Conservation (phyloP, 53 echinoderm and acorn worm species). For the Pentamera pediparva region DNA sequence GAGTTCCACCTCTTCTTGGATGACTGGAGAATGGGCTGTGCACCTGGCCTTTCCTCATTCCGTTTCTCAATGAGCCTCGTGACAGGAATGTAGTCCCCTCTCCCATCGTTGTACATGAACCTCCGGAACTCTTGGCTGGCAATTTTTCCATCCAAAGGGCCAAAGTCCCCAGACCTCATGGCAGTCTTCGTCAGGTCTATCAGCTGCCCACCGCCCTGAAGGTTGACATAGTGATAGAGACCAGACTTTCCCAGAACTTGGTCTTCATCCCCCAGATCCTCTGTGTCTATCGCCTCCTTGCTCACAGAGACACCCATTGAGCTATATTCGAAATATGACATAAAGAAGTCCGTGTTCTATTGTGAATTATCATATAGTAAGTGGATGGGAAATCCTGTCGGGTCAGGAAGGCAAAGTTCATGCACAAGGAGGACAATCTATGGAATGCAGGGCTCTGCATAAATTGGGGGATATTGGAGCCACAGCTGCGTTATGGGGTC, state of each 20-base stretch:
- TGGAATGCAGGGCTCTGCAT: no score
- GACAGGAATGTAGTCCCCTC: slow-evolving; percentile 51
- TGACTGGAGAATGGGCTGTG: not conserved
- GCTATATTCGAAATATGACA: no score
- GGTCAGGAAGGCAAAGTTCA: no score
- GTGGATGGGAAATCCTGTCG: no score
- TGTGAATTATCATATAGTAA: no score
- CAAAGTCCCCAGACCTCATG: slow-evolving; percentile 32
- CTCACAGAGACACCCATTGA: slow-evolving; percentile 10
- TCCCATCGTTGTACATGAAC: slow-evolving; percentile 54
- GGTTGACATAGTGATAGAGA: slow-evolving; percentile 55
- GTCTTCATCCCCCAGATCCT: slow-evolving; percentile 26
- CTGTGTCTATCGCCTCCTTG: not conserved
- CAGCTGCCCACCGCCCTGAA: slow-evolving; percentile 70
- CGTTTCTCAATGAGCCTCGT: slow-evolving; percentile 56
- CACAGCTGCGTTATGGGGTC: no score
- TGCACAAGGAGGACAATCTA: no score
- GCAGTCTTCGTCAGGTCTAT: slow-evolving; percentile 59
- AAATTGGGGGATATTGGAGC: no score
- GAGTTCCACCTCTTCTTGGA: not conserved
- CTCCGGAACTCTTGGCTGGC: slow-evolving; percentile 41
- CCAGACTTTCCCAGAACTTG: not conserved
- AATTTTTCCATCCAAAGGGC: slow-evolving; percentile 55
- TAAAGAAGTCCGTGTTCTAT: no score
- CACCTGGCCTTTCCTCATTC: slow-evolving; percentile 12